Conservation (phyloP, 2,888 invertebrate genomes). For the Mesochorus sp. region DNA sequence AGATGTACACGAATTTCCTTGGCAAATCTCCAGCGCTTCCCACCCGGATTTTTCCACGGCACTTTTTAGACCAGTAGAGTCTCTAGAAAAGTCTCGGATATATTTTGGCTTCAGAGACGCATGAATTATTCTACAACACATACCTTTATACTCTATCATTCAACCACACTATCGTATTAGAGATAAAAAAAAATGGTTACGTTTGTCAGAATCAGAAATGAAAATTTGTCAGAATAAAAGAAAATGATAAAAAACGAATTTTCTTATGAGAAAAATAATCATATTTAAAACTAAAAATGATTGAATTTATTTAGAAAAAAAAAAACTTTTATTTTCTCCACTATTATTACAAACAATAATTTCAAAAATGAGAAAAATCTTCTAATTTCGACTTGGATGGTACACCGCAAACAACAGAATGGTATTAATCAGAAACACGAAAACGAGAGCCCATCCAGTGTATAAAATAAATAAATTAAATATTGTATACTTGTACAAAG, state of each 20-base stretch:
- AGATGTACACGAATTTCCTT: slow-evolving; percentile 33
- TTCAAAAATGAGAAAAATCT: background rate
- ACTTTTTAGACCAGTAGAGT: slow-evolving; percentile 19
- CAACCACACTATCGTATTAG: slow-evolving; percentile 37
- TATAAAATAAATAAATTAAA: slow-evolving; percentile 57
- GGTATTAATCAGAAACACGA: background rate
- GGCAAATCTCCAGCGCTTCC: slow-evolving; percentile 48
- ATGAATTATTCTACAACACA: slow-evolving; percentile 52
- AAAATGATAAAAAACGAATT: background rate
- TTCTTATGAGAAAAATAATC: background rate
- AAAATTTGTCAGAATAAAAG: background rate
- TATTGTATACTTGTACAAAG: slow-evolving; percentile 52
- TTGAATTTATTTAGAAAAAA: too few relatives aligned
- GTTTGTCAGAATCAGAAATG: background rate
- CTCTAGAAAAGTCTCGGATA: slow-evolving; percentile 50
- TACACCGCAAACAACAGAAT: background rate
- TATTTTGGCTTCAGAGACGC: slow-evolving; percentile 53
- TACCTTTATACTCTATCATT: slow-evolving; percentile 41
- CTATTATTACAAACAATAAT: background rate
- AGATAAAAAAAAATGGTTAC: slow-evolving; percentile 9
- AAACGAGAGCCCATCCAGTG: background rate
- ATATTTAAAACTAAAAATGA: background rate
- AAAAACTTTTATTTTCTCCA: background rate
- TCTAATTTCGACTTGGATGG: too few relatives aligned
- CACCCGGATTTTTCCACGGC: slow-evolving; percentile 15